phyloP scores from a whole-genome alignment of 2,113 vertebrate genomes.

The Chunga burmeisteri region DNA sequence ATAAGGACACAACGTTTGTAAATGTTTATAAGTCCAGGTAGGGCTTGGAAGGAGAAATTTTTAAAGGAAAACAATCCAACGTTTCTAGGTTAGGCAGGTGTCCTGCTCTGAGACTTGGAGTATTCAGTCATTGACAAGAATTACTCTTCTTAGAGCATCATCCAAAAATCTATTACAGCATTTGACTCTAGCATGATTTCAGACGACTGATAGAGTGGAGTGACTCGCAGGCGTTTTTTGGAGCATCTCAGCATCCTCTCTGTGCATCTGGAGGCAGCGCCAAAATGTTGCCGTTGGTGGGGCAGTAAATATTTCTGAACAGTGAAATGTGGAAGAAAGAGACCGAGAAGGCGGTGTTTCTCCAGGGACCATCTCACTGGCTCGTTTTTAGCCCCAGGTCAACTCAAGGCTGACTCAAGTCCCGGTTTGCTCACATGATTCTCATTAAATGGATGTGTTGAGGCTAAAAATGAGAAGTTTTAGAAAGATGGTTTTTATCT shows the following conservation, averaged over 20 bases:
- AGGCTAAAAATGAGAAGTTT: not conserved
- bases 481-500: not conserved
- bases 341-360: accelerated
- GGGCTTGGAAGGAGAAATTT: not conserved
- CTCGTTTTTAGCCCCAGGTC: not conserved
- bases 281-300: not conserved
- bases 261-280: not conserved
- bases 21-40: not conserved
- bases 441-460: not conserved
- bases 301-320: not conserved
- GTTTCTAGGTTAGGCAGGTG: not conserved
- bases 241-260: not conserved
- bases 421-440: not conserved
- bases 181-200: not conserved
- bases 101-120: not conserved
- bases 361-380: not conserved
- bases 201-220: not conserved
- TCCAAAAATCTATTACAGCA: not conserved
- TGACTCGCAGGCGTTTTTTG: not conserved
- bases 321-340: not conserved
- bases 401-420: not conserved
- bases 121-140: not conserved
- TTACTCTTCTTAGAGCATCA: not conserved
- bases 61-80: not conserved
- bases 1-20: accelerated